These are phyloP conservation scores for Aspiorhynchus laticeps DNA, from an alignment of 2,113 vertebrate genomes.

Conservation along the genomic window DNA sequence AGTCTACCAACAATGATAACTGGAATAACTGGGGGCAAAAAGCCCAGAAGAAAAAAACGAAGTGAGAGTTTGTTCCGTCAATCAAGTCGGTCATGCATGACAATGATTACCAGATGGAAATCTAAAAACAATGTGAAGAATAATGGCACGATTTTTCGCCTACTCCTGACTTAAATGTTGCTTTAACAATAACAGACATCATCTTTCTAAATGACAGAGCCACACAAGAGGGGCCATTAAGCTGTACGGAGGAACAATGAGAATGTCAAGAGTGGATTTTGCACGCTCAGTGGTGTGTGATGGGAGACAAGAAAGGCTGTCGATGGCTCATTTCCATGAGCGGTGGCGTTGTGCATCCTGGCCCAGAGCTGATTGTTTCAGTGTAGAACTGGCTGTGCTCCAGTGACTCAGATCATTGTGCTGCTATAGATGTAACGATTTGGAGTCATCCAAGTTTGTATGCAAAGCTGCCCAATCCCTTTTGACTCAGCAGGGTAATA, in stretches of 20 bases:
- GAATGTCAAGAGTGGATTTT: slow-evolving; percentile 57
- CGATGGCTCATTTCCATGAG: slow-evolving; percentile 71
- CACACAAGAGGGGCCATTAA: slow-evolving; percentile 54
- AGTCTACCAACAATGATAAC: not conserved
- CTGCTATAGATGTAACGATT: slow-evolving; percentile 60
- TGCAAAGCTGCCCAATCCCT: slow-evolving; percentile 39
- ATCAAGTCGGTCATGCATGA: not conserved
- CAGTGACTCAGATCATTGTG: slow-evolving; percentile 67
- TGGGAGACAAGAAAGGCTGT: slow-evolving; percentile 63
- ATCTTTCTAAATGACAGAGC: slow-evolving; percentile 24
- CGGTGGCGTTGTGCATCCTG: slow-evolving; percentile 42
- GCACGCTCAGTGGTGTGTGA: slow-evolving; percentile 58
- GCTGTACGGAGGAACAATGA: slow-evolving; percentile 63
- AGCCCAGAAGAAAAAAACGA: not conserved
- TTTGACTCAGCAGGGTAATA: not conserved
- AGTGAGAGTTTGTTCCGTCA: not conserved
- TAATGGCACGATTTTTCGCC: not conserved
- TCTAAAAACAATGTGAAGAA: not conserved
- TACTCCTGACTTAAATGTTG: not conserved
- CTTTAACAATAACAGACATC: slow-evolving; percentile 3
- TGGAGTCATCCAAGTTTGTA: slow-evolving; percentile 56
- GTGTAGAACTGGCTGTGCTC: slow-evolving; percentile 66
- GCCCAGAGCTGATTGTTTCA: slow-evolving; percentile 62
- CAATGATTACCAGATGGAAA: slow-evolving; percentile 23
- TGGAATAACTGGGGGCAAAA: slow-evolving; percentile 5